Conservation (phyloP, 1,140 invertebrate genomes). For the Formica exsecta region DNA sequence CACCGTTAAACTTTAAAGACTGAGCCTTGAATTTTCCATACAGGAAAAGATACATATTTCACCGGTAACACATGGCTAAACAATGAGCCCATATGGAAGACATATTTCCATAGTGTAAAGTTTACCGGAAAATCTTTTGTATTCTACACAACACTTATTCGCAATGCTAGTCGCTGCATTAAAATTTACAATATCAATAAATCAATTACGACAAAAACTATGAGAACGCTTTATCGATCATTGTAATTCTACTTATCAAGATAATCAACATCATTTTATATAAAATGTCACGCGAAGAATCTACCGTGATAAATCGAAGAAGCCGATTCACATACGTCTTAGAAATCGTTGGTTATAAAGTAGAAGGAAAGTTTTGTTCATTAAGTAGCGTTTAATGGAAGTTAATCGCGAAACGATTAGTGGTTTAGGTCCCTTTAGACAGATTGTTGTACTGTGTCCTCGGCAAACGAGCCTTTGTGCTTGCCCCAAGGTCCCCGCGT, state of each 20-base stretch:
- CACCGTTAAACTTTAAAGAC: background rate
- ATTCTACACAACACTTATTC: background rate
- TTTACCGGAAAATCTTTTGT: background rate
- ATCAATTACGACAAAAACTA: background rate
- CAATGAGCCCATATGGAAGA: conserved; percentile 22
- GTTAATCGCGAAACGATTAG: conserved; percentile 86
- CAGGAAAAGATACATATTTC: background rate
- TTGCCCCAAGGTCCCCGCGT: conserved; percentile 73
- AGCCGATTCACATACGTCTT: conserved; percentile 31
- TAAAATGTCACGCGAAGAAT: background rate
- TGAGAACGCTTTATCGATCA: background rate
- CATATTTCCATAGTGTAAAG: conserved; percentile 2
- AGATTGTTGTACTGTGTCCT: conserved; percentile 84
- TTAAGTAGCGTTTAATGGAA: conserved; percentile 85
- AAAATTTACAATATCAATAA: background rate
- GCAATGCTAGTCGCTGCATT: too few species aligned
- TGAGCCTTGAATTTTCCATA: background rate
- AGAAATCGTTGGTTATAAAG: background rate
- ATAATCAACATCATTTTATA: background rate
- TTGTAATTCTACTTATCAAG: background rate
- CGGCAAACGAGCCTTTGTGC: conserved; percentile 85
- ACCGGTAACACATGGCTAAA: conserved; percentile 26
- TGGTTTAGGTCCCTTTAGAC: conserved; percentile 83
- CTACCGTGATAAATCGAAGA: conserved; percentile 28
- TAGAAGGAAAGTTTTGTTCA: conserved; percentile 78